These are phyloP conservation scores for Drosophila cardini DNA, from an alignment of 1,140 invertebrate species.

Conservation along the genomic window DNA sequence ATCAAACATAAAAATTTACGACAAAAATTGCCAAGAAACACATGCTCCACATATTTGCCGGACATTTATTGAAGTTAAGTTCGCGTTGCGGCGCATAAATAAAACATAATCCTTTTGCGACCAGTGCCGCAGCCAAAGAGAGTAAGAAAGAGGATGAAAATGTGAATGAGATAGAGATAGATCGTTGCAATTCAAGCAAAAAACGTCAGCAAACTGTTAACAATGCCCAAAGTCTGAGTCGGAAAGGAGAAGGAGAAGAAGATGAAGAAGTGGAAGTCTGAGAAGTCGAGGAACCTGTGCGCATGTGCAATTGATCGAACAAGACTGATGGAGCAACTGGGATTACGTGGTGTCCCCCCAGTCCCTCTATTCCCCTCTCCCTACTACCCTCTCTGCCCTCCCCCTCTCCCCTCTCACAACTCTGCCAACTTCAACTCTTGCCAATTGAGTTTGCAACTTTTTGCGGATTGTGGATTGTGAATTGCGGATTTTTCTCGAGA, in stretches of 20 bases:
- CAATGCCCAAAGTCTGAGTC: slow-evolving; percentile 54
- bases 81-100: slow-evolving; percentile 81
- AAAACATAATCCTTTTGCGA: slow-evolving; percentile 83
- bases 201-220: slow-evolving; percentile 54
- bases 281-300: slow-evolving; percentile 68
- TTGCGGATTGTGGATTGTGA: slow-evolving; percentile 60
- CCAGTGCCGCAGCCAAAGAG: slow-evolving; percentile 34
- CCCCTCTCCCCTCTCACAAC: neutral
- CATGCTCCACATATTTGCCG: slow-evolving; percentile 85
- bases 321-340: slow-evolving; percentile 84
- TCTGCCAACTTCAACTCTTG: slow-evolving; percentile 42
- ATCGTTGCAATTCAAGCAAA: slow-evolving; percentile 34
- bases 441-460: slow-evolving; percentile 84
- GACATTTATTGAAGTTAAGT: slow-evolving; percentile 85
- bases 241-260: slow-evolving; percentile 20
- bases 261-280: slow-evolving; percentile 23
- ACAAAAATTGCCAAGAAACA: slow-evolving; percentile 84
- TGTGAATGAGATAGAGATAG: neutral
- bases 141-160: neutral
- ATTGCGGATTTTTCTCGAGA: slow-evolving; percentile 60
- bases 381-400: neutral
- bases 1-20: slow-evolving; percentile 83
- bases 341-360: slow-evolving; percentile 66
- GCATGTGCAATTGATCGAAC: slow-evolving; percentile 83
- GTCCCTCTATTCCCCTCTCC: neutral